Percentiles rank a stretch among this genome's conserved stretches.
Conservation (phyloP, 1,140 invertebrate species). For the Eueides isabella region DNA sequence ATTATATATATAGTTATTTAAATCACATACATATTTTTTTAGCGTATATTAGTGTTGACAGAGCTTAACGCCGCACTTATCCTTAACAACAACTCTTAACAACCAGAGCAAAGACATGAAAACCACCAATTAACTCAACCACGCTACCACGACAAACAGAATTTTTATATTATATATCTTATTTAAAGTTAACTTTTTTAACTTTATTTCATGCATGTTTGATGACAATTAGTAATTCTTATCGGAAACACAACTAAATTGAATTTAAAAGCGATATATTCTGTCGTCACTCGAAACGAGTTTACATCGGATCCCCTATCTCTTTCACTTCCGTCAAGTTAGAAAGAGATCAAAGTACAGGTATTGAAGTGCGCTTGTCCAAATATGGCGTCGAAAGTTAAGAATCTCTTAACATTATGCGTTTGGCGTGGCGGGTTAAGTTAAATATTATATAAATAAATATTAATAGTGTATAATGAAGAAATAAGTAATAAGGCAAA, state of each 20-base stretch:
- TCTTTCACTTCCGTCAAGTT: slow-evolving; percentile 24
- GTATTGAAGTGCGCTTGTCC: slow-evolving; percentile 33
- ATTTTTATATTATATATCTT: too few relatives aligned
- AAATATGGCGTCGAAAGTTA: slow-evolving; percentile 35
- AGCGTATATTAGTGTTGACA: too few relatives aligned
- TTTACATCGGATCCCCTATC: slow-evolving; percentile 15
- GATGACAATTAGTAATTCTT: slow-evolving; percentile 14
- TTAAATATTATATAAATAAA: slow-evolving; percentile 23
- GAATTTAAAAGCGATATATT: slow-evolving; percentile 24
- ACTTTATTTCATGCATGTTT: neutral
- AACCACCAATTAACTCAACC: too few relatives aligned
- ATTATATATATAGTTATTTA: too few relatives aligned
- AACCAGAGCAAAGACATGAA: too few relatives aligned
- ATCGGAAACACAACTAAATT: slow-evolving; percentile 16
- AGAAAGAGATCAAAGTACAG: slow-evolving; percentile 28
- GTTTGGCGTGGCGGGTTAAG: slow-evolving; percentile 16
- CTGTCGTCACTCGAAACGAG: slow-evolving; percentile 19
- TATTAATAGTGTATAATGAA: neutral
- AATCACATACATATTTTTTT: too few relatives aligned
- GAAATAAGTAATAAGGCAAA: neutral
- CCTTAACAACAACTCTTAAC: too few relatives aligned
- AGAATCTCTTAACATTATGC: slow-evolving; percentile 29
- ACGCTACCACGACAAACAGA: too few relatives aligned
- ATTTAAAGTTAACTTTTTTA: too few relatives aligned
- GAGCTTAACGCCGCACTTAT: too few relatives aligned